These are phyloP conservation scores for Eciton burchellii DNA, from an alignment of 1,140 invertebrate species.

Conservation along the genomic window DNA sequence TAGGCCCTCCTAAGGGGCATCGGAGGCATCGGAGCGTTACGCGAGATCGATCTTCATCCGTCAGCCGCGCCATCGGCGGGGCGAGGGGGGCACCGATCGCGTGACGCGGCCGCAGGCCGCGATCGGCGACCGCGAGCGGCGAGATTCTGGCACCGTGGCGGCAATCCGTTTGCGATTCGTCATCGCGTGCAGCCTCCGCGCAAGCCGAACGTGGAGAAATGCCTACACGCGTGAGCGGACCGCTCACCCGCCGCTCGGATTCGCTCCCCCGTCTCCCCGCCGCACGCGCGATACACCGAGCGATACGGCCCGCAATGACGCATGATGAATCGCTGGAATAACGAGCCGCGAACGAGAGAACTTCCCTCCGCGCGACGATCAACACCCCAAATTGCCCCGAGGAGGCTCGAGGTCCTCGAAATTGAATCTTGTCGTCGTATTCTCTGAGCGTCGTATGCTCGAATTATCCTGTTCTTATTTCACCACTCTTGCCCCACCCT, in stretches of 20 bases:
- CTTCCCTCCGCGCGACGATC: no score
- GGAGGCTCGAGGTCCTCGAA: no score
- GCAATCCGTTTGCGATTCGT: constrained; percentile 69
- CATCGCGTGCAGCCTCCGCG: constrained; percentile 55
- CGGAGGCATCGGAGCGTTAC: no score
- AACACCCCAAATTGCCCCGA: no score
- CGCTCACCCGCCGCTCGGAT: constrained; percentile 27
- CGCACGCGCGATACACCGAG: background rate
- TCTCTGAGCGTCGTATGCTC: no score
- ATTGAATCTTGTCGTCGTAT: no score
- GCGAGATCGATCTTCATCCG: constrained; percentile 84
- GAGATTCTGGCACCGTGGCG: constrained; percentile 24
- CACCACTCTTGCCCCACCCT: no score
- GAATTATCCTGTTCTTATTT: no score
- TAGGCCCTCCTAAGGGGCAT: no score
- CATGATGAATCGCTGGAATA: constrained; percentile 45
- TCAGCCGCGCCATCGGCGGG: constrained; percentile 74
- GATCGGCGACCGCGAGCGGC: constrained; percentile 6
- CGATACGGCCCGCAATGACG: constrained; percentile 6
- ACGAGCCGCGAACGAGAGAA: constrained; percentile 9
- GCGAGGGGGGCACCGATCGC: constrained; percentile 53
- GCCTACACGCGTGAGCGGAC: constrained; percentile 58
- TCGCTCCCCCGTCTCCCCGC: background rate
- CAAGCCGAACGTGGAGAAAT: constrained; percentile 43
- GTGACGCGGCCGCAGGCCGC: constrained; percentile 51